Conservation (phyloP, 2,888 invertebrate genomes). For the Nomada ferruginata region DNA sequence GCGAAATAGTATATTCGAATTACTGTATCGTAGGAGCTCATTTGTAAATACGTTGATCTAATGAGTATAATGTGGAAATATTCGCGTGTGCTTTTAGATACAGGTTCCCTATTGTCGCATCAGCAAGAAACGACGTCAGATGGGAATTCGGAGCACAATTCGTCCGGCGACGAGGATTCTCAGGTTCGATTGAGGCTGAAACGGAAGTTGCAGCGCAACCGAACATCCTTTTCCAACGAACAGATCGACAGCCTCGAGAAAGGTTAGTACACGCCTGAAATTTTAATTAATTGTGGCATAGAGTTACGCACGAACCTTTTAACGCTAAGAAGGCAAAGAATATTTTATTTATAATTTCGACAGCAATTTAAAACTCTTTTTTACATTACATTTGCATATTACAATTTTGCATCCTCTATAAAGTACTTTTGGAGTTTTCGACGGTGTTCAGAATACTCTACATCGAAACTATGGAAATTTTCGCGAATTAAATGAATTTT, state of each 20-base stretch:
- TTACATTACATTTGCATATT: too few species aligned
- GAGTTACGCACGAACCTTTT: neutral
- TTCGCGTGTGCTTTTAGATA: slow-evolving; percentile 73
- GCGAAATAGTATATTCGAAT: too few species aligned
- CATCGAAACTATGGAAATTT: neutral
- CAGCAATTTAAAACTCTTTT: neutral
- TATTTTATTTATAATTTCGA: neutral
- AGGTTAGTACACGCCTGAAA: slow-evolving; percentile 88
- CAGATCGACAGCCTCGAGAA: slow-evolving; percentile 99
- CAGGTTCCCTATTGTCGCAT: slow-evolving; percentile 83
- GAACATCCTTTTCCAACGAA: slow-evolving; percentile 99
- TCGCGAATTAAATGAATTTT: neutral
- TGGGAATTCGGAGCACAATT: slow-evolving; percentile 95
- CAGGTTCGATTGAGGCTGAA: slow-evolving; percentile 97
- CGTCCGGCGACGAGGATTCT: slow-evolving; percentile 95
- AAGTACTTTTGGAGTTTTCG: neutral
- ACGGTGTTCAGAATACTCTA: neutral
- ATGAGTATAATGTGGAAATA: neutral
- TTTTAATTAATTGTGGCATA: neutral
- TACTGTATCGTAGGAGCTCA: neutral
- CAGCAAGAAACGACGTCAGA: slow-evolving; percentile 92
- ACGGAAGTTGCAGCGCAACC: slow-evolving; percentile 97
- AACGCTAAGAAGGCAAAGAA: neutral
- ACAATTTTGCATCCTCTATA: neutral
- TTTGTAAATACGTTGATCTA: neutral